These are phyloP conservation scores for Cyclina sinensis DNA, from an alignment of 1,140 invertebrate genomes.

Conservation along the genomic window DNA sequence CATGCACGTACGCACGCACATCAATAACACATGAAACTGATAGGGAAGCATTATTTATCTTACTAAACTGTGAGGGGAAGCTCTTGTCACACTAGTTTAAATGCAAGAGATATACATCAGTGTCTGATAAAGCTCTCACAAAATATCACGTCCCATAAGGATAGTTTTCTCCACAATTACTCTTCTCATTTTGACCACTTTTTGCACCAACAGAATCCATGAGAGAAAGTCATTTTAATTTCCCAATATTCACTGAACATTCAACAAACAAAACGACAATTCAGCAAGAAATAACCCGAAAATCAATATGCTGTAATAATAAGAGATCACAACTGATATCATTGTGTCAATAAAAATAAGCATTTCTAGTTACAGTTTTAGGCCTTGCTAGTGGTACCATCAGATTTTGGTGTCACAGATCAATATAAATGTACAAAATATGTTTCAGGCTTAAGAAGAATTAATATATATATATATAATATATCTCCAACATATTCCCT, in stretches of 20 bases:
- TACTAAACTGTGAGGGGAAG: too few relatives aligned
- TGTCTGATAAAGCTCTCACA: background rate
- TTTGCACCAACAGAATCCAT: background rate
- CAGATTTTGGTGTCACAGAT: background rate
- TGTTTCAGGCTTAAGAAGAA: too few relatives aligned
- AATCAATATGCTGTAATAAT: constrained; percentile 56
- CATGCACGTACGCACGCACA: too few relatives aligned
- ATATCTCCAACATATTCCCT: too few relatives aligned
- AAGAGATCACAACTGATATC: constrained; percentile 24
- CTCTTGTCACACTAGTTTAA: background rate
- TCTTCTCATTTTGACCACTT: background rate
- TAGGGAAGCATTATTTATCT: too few relatives aligned
- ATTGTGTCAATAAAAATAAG: constrained; percentile 60
- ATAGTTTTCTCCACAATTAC: background rate
- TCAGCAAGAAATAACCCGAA: background rate
- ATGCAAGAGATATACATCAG: background rate
- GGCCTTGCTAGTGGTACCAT: background rate
- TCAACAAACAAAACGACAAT: constrained; percentile 47
- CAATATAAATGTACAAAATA: constrained; percentile 14
- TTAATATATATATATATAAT: too few relatives aligned
- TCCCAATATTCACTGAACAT: constrained; percentile 47
- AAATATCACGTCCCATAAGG: background rate
- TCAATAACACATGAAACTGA: too few relatives aligned
- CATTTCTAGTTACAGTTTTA: constrained; percentile 34
- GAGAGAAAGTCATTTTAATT: constrained; percentile 42